Conservation (phyloP, 2,113 vertebrate species). For the Rhodinocichla rosea region DNA sequence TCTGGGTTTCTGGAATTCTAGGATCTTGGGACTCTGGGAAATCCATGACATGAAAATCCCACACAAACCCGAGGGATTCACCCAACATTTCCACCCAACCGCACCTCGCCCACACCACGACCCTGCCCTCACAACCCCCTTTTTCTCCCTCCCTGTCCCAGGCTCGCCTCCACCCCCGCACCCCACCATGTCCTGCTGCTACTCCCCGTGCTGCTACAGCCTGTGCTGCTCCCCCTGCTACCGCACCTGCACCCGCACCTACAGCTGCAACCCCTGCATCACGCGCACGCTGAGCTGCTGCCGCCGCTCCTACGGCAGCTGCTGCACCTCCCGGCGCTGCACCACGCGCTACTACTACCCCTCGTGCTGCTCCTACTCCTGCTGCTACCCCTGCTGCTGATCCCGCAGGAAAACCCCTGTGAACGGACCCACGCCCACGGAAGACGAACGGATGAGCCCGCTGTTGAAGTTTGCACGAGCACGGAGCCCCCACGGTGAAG, state of each 20-base stretch:
- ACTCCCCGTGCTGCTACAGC: not conserved
- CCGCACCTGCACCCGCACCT: not conserved
- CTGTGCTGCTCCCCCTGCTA: not conserved
- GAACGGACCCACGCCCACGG: rapidly evolving
- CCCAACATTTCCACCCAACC: not conserved
- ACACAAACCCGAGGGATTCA: rapidly evolving
- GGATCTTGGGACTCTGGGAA: not conserved
- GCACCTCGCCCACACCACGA: rapidly evolving
- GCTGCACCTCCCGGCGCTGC: not conserved
- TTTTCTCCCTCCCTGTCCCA: rapidly evolving
- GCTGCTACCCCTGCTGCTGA: constrained; percentile 2
- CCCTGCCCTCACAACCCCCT: too few relatives aligned
- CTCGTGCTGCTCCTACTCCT: not conserved
- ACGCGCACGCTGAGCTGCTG: not conserved
- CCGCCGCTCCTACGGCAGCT: not conserved
- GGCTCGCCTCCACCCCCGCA: not conserved
- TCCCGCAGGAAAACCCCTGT: rapidly evolving
- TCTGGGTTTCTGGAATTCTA: rapidly evolving
- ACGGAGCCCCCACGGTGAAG: not conserved
- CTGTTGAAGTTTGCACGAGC: rapidly evolving
- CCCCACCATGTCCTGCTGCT: not conserved
- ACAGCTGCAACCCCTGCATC: not conserved
- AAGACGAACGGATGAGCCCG: rapidly evolving
- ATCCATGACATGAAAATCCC: rapidly evolving
- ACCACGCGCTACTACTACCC: not conserved